These are phyloP conservation scores for Mycalesis mineus DNA, from an alignment of 2,888 invertebrate species.

Conservation along the genomic window DNA sequence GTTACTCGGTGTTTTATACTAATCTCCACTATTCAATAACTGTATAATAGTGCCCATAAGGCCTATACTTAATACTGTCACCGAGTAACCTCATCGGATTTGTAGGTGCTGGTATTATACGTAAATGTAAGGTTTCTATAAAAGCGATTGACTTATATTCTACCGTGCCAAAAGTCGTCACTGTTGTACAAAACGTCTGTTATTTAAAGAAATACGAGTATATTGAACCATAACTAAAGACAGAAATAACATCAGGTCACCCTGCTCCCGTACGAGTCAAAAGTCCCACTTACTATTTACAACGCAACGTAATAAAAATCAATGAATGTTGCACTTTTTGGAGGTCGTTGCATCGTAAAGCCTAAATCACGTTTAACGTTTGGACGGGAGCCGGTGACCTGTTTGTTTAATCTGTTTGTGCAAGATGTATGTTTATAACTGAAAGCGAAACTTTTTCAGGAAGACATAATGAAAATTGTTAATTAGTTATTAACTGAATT, in stretches of 20 bases:
- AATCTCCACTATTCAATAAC: too few relatives aligned
- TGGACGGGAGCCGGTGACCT: not conserved
- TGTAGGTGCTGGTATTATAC: too few relatives aligned
- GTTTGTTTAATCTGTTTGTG: not conserved
- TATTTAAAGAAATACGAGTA: not conserved
- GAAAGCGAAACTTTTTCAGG: too few relatives aligned
- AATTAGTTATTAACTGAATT: too few relatives aligned
- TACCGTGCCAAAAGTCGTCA: not conserved
- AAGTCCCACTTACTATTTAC: not conserved
- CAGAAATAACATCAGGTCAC: not conserved
- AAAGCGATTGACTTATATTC: too few relatives aligned
- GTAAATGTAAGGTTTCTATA: too few relatives aligned
- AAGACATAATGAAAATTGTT: too few relatives aligned
- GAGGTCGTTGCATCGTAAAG: not conserved
- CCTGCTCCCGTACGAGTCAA: not conserved
- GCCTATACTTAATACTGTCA: too few relatives aligned
- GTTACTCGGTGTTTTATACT: too few relatives aligned
- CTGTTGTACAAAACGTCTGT: not conserved
- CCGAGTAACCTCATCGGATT: too few relatives aligned
- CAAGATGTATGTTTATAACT: too few relatives aligned
- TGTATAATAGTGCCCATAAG: too few relatives aligned
- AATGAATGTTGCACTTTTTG: not conserved
- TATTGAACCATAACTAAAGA: not conserved
- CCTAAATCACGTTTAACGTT: not conserved
- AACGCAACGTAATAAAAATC: not conserved